A percentile compares a stretch with the other conserved stretches of the same genome.
Evolutionary conservation across 2,797 vertebrate genomes (phyloP).

Genomic region (Hippoglossus hippoglossus): DNA sequence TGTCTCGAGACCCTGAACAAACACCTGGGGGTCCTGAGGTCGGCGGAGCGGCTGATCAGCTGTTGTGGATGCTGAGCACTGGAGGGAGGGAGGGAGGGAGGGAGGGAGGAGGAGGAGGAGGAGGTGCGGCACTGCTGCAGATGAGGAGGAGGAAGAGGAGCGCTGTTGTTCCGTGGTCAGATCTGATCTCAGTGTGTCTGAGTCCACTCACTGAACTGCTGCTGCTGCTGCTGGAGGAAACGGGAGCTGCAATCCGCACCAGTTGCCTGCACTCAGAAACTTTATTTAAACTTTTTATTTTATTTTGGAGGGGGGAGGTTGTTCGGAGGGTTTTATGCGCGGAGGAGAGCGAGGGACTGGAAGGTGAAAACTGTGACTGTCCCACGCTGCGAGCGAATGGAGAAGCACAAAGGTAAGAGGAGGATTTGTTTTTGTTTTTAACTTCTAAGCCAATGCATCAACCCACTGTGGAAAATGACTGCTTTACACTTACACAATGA

Average conservation of each 20-base stretch:
- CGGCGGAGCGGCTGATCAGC: too few relatives aligned
- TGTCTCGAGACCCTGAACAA: neutral
- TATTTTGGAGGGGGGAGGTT: neutral
- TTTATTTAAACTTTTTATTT: conserved; percentile 19
- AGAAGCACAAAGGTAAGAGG: conserved; percentile 85
- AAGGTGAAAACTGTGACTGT: conserved; percentile 47
- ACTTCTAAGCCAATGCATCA: too few relatives aligned
- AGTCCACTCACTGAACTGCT: conserved; percentile 29
- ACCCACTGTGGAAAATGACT: too few relatives aligned
- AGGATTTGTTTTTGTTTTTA: neutral
- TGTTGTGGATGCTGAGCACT: conserved; percentile 54
- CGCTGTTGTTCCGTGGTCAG: conserved; percentile 60
- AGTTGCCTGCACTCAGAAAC: conserved; percentile 31
- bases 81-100: neutral
- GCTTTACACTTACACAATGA: neutral
- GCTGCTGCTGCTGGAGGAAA: too few relatives aligned
- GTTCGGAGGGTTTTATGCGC: conserved; percentile 47
- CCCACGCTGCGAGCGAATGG: conserved; percentile 73
- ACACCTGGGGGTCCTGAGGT: conserved; percentile 3
- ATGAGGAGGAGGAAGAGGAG: conserved; percentile 59
- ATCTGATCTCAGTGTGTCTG: conserved; percentile 11
- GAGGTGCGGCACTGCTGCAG: conserved; percentile 36
- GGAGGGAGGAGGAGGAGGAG: conserved; percentile 33
- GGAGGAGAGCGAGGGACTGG: conserved; percentile 24
- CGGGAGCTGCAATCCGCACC: conserved; percentile 44